These are phyloP conservation scores for Sclerodermus sp. DNA, from an alignment of 2,888 invertebrate genomes.

Conservation along the genomic window DNA sequence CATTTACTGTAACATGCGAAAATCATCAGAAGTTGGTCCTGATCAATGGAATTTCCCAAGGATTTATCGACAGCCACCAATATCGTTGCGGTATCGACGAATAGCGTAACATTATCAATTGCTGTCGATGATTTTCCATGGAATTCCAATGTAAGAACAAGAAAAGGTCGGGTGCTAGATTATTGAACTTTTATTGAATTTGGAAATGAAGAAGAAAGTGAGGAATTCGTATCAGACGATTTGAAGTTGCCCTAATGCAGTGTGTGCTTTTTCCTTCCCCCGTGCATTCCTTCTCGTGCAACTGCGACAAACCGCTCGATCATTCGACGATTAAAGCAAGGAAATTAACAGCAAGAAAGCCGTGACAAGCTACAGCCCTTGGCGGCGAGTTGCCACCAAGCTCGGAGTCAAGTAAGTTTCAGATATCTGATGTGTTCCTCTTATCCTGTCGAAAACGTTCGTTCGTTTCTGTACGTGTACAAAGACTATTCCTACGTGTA, in stretches of 20 bases:
- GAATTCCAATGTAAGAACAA: background rate
- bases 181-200: background rate
- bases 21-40: too few relatives aligned
- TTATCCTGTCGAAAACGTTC: slow-evolving; percentile 40
- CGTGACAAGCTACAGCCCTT: slow-evolving; percentile 83
- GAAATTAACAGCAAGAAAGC: slow-evolving; percentile 69
- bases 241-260: slow-evolving; percentile 52
- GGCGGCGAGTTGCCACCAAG: slow-evolving; percentile 92
- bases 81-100: too few relatives aligned
- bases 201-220: slow-evolving; percentile 22
- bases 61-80: too few relatives aligned
- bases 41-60: too few relatives aligned
- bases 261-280: slow-evolving; percentile 56
- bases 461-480: slow-evolving; percentile 39
- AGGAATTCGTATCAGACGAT: slow-evolving; percentile 23
- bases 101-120: too few relatives aligned
- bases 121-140: background rate
- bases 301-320: slow-evolving; percentile 49
- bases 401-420: slow-evolving; percentile 92
- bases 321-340: slow-evolving; percentile 48
- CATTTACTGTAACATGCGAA: too few relatives aligned
- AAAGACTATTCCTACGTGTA: slow-evolving; percentile 25
- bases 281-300: slow-evolving; percentile 55
- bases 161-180: slow-evolving; percentile 1
- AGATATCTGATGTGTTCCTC: slow-evolving; percentile 54